Evolutionary conservation across 2,888 invertebrate genomes (phyloP).

Genomic region (Malthinus seriepunctatus): DNA sequence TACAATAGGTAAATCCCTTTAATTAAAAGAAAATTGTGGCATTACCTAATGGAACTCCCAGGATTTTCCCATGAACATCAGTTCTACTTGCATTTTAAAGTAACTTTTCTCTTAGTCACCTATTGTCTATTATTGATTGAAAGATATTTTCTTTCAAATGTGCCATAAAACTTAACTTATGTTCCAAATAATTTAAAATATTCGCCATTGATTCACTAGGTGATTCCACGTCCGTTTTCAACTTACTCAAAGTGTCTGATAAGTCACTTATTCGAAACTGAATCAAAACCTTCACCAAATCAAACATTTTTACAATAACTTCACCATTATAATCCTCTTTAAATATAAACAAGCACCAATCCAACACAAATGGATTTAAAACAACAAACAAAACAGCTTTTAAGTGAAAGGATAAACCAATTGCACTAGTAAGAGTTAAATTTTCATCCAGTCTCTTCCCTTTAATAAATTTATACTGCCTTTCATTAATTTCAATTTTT

Average conservation of each 20-base stretch:
- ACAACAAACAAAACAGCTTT: conserved; percentile 47
- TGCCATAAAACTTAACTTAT: conserved; percentile 22
- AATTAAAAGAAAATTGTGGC: too few species aligned
- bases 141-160: neutral
- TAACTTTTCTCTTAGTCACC: too few species aligned
- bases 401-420: conserved; percentile 70
- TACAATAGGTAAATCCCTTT: too few species aligned
- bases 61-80: too few species aligned
- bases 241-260: neutral
- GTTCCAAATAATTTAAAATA: conserved; percentile 22
- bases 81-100: too few species aligned
- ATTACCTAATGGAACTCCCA: too few species aligned
- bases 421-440: conserved; percentile 63
- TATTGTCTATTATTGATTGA: too few species aligned
- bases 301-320: conserved; percentile 22
- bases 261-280: conserved; percentile 15
- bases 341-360: conserved; percentile 35
- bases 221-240: neutral
- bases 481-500: conserved; percentile 41
- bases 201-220: neutral
- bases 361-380: conserved; percentile 23
- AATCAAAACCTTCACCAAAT: conserved; percentile 17
- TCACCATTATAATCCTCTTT: conserved; percentile 26
- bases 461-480: conserved; percentile 64
- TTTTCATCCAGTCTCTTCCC: conserved; percentile 64